Percentiles rank a stretch among this genome's conserved stretches.
phyloP scores from a whole-genome alignment of 2,888 invertebrate species.

The Torymus aiolomorphi region DNA sequence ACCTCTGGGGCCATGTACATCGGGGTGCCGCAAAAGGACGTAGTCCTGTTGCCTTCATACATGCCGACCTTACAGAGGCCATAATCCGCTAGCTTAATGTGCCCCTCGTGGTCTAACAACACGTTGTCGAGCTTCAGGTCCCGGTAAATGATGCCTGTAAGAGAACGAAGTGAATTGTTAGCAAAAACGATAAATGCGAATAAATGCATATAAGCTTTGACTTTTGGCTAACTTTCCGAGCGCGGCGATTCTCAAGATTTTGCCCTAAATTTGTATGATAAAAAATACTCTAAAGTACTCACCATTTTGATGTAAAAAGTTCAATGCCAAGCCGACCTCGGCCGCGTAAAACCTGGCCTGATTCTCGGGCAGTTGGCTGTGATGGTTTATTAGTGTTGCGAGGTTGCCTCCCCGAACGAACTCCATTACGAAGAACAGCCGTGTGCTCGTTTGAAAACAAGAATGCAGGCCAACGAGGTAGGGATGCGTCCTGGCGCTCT shows the following conservation, averaged over 20 bases:
- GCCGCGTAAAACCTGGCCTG: slow-evolving; percentile 99
- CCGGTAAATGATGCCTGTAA: slow-evolving; percentile 93
- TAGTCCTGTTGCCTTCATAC: slow-evolving; percentile 94
- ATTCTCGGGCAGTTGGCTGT: slow-evolving; percentile 96
- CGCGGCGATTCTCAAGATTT: too few relatives aligned
- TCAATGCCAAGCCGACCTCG: slow-evolving; percentile 98
- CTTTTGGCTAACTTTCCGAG: too few relatives aligned
- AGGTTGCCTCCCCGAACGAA: slow-evolving; percentile 98
- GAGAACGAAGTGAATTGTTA: too few relatives aligned
- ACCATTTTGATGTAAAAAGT: slow-evolving; percentile 97
- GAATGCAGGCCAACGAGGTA: slow-evolving; percentile 99
- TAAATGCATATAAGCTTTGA: too few relatives aligned
- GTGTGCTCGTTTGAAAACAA: slow-evolving; percentile 98
- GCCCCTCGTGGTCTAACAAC: slow-evolving; percentile 97
- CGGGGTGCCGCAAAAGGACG: slow-evolving; percentile 97
- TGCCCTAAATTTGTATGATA: too few relatives aligned
- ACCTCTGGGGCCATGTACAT: slow-evolving; percentile 99
- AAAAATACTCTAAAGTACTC: slow-evolving; percentile 10
- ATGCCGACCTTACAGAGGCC: slow-evolving; percentile 99
- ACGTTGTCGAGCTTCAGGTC: slow-evolving; percentile 98
- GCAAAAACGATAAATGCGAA: too few relatives aligned
- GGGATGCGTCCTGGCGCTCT: slow-evolving; percentile 99
- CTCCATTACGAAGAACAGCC: slow-evolving; percentile 99
- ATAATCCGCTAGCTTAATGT: slow-evolving; percentile 99
- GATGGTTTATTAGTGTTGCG: slow-evolving; percentile 99